These are phyloP conservation scores for Erebia palarica DNA, from an alignment of 2,888 invertebrate species.

Conservation along the genomic window DNA sequence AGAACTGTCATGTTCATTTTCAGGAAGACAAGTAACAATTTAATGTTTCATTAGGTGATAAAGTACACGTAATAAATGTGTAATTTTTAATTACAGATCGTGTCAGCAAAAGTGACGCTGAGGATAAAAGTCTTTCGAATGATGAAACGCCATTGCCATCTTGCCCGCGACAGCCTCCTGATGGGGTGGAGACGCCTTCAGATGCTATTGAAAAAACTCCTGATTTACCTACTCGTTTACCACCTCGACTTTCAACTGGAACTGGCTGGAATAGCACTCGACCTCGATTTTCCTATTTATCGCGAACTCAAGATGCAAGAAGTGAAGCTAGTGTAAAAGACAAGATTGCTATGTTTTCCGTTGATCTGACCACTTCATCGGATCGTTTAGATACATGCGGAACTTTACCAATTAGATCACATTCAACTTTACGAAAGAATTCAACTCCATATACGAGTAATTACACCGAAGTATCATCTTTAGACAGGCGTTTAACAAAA, in stretches of 20 bases:
- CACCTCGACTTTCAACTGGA: conserved; percentile 60
- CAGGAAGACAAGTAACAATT: background rate
- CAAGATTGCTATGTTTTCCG: conserved; percentile 94
- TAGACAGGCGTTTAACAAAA: conserved; percentile 75
- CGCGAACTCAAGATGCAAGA: conserved; percentile 88
- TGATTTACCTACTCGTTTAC: conserved; percentile 66
- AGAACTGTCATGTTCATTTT: conserved; percentile 13
- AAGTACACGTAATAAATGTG: background rate
- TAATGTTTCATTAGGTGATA: background rate
- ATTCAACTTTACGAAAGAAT: conserved; percentile 61
- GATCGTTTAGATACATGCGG: conserved; percentile 72
- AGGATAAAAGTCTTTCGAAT: conserved; percentile 77
- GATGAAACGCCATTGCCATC: conserved; percentile 78
- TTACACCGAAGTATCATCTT: conserved; percentile 64
- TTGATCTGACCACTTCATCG: conserved; percentile 67
- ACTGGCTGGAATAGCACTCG: conserved; percentile 60
- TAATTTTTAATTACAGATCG: conserved; percentile 63
- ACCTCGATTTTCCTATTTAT: conserved; percentile 69
- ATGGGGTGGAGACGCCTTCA: conserved; percentile 91
- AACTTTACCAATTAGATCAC: conserved; percentile 63
- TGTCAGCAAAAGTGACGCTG: conserved; percentile 71
- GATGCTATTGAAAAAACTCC: conserved; percentile 84
- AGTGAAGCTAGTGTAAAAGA: conserved; percentile 92
- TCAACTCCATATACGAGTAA: conserved; percentile 55
- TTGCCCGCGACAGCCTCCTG: conserved; percentile 89